Conservation (phyloP, 1,140 invertebrate genomes). For the Thaumatotibia leucotreta region DNA sequence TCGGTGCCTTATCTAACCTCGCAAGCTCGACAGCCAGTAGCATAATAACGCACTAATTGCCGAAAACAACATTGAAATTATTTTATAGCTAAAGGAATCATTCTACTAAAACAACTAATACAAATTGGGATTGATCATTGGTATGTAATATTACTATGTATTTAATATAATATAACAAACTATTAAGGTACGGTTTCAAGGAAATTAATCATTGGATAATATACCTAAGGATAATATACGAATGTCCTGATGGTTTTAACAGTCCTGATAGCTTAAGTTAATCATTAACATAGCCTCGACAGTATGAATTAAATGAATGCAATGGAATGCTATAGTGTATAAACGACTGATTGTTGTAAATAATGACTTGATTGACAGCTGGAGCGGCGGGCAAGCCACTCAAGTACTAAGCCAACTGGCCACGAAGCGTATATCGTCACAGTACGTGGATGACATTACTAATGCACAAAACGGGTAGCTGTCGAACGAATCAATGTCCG, state of each 20-base stretch:
- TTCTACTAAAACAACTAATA: not conserved
- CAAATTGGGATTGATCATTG: not conserved
- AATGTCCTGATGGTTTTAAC: no score
- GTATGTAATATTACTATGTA: not conserved
- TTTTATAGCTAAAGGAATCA: not conserved
- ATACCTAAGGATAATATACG: no score
- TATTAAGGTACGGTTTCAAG: not conserved
- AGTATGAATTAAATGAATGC: not conserved
- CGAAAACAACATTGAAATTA: not conserved
- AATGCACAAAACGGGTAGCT: constrained; percentile 38
- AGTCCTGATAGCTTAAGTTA: not conserved
- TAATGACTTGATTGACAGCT: constrained; percentile 52
- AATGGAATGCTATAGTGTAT: not conserved
- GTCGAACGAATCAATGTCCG: constrained; percentile 41
- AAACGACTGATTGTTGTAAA: constrained; percentile 23
- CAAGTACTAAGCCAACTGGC: constrained; percentile 51
- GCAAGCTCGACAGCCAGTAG: not conserved
- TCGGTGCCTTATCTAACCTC: not conserved
- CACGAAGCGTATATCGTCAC: constrained; percentile 63
- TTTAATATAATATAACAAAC: not conserved
- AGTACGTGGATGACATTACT: constrained; percentile 63
- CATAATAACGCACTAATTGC: not conserved
- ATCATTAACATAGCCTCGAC: not conserved
- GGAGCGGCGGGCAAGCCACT: constrained; percentile 53
- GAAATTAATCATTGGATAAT: no score